Conservation (phyloP, 2,113 vertebrate species). For the Scortum barcoo region DNA sequence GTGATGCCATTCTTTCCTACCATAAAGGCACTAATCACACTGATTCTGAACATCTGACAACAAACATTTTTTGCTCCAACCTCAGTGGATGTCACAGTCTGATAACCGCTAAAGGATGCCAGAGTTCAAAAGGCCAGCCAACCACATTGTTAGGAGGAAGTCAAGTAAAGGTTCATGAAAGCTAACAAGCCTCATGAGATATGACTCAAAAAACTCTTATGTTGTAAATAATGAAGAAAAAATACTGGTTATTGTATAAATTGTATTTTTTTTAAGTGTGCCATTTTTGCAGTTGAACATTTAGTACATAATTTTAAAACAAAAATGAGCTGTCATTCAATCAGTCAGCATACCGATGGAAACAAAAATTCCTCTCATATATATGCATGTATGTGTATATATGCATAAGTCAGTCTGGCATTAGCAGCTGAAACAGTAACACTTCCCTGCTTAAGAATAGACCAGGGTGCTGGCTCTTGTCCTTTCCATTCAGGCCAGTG, state of each 20-base stretch:
- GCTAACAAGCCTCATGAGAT: background rate
- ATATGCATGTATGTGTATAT: slow-evolving; percentile 76
- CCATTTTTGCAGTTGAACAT: background rate
- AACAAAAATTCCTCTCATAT: slow-evolving; percentile 60
- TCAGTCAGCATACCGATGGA: slow-evolving; percentile 57
- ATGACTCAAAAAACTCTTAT: background rate
- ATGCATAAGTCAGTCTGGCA: slow-evolving; percentile 74
- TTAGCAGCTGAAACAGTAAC: slow-evolving; percentile 85
- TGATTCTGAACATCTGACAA: background rate
- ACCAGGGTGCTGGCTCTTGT: slow-evolving; percentile 77
- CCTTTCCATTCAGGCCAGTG: slow-evolving; percentile 80
- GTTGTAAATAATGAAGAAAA: background rate
- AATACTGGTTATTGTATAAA: background rate
- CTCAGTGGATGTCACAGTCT: slow-evolving; percentile 25
- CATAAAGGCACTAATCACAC: background rate
- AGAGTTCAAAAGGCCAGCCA: background rate
- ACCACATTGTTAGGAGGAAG: background rate
- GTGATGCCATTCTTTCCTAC: background rate
- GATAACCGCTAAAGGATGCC: background rate
- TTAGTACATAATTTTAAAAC: background rate
- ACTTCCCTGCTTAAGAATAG: slow-evolving; percentile 80
- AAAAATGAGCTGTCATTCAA: background rate
- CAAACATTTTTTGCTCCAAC: background rate
- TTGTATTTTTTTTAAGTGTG: background rate
- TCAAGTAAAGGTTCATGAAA: background rate